Percentiles rank a stretch among this genome's conserved stretches.
These are phyloP conservation scores for Gadus macrocephalus DNA, from an alignment of 2,113 vertebrate genomes.

Conservation along the genomic window DNA sequence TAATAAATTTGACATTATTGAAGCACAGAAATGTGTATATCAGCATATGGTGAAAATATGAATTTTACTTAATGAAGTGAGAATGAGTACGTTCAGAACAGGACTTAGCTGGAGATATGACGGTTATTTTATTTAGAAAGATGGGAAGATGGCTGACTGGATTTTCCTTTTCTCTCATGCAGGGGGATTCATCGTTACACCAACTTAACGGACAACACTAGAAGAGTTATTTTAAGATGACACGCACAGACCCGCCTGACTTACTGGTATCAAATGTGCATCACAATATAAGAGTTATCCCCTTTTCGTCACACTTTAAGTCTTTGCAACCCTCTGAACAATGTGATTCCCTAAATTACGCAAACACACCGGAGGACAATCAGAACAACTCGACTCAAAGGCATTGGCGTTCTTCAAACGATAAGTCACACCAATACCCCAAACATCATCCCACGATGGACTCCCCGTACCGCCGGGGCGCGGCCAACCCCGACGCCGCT, in stretches of 20 bases:
- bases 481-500: conserved; percentile 64
- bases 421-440: conserved; percentile 78
- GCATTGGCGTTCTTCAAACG: conserved; percentile 88
- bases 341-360: conserved; percentile 80
- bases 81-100: not conserved
- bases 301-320: conserved; percentile 67
- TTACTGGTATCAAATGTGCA: conserved; percentile 91
- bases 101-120: not conserved
- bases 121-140: not conserved
- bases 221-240: conserved; percentile 91
- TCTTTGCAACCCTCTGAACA: conserved; percentile 69
- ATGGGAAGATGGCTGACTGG: conserved; percentile 19
- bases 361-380: conserved; percentile 70
- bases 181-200: conserved; percentile 71
- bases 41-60: not conserved
- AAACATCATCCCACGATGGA: conserved; percentile 76
- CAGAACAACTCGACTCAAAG: conserved; percentile 83
- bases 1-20: not conserved
- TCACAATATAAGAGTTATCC: conserved; percentile 86
- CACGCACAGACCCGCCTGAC: conserved; percentile 95
- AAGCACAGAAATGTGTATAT: not conserved
- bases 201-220: conserved; percentile 76
- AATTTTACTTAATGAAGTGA: not conserved
- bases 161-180: conserved; percentile 34
- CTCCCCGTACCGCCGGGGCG: conserved; percentile 61